Base-by-base conservation (phyloP, 2,888 invertebrate genomes). In the Galerucella nymphaeae region DNA sequence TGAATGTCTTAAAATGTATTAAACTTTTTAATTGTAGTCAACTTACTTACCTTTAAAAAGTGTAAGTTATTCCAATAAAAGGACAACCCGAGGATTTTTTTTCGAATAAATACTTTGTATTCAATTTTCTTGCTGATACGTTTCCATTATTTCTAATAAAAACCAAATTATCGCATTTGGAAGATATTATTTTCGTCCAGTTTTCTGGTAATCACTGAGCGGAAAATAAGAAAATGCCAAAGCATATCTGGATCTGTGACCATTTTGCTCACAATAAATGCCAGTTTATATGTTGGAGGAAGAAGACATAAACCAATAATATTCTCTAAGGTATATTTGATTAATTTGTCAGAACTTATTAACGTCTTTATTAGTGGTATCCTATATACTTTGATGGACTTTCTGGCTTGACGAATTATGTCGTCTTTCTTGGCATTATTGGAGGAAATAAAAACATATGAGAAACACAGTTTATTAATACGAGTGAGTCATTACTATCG, bases 311-410 rank as follows among this genome's bases (percentile, higher is more conserved):
- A 81, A 78, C 80, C 80, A 80, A 81, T 82, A 80, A 79, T 75
- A 78, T 77, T 75, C 76, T 78, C 76, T 73, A 78, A 80, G 79
- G 80, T 82, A 79, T 80, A 82, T 83, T 82, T 80, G 79, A 83
- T 82, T 82, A 83, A 82, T 83, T 82, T 82, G 83, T 81, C 82
- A 73, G 77, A 76, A 77, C 78, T 80, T 81, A 83, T 83, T 83
- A 82, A 81, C 79, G 82, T 82, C 79, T 81, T 81, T 82, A 82
- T 80, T 75, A 78, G 78, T 75, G 78, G 77, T 78, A 78, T 63
- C 64, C 50, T 79, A 75, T 77, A 77, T 78, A 75, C 69, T 78
- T 79, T 76, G 68, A 74, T 78, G 65, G 50, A 48, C 63, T 48
- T 61, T 61, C 23, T 14, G 63, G 63, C 42, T 63, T 55, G 55